Base-by-base conservation (phyloP, 2,888 invertebrate genomes). In the Ditula angustiorana region DNA sequence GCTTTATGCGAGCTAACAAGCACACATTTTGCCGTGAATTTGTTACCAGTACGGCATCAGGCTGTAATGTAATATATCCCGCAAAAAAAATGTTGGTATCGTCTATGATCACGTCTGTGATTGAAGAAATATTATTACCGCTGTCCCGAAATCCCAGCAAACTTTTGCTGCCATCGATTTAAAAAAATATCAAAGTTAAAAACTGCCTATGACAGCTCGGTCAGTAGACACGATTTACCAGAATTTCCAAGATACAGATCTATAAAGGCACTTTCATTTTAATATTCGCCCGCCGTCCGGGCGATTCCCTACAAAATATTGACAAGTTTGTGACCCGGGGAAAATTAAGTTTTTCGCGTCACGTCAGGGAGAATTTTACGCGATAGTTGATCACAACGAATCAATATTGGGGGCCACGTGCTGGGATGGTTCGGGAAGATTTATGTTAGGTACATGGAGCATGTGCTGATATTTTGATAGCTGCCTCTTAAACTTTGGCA, bases 261-360 rank as follows among this genome's bases (percentile, higher is more conserved):
- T 28, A n/a, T 10, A 50, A 24, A 16, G 44, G 41, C 52, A 50
- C 50, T 52, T 52, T 10, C 10, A 19, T 24, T 41, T 46, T 30
- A 16, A 41, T 50, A 50, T 57, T 55, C 55, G 24, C 37, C 47
- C 46, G 55, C 13, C 61, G 23, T 46, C 49, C 55, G 53, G 55
- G 55, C 55, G 47, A 61, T 61, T 24, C 50, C 44, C 58, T 24
- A 58, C 50, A 60, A 66, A 67, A 68, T 67, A 67, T 69, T 59
- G 67, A 67, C 61, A 61, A 59, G 60, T 61, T 61, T 52, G 64
- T 64, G 69, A 67, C 66, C 69, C 63, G 24, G 69, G 61, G 65
- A 69, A 69, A 70, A 69, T 70, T 70, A 70, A 68, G 69, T 70
- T 69, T 69, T 66, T 70, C 66, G 59, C 67, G 56, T 70, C 69